Evolutionary conservation across 1,140 invertebrate species (phyloP), one percentile per base, ranked within the genome.

Genomic region (Microvelia longipes): DNA sequence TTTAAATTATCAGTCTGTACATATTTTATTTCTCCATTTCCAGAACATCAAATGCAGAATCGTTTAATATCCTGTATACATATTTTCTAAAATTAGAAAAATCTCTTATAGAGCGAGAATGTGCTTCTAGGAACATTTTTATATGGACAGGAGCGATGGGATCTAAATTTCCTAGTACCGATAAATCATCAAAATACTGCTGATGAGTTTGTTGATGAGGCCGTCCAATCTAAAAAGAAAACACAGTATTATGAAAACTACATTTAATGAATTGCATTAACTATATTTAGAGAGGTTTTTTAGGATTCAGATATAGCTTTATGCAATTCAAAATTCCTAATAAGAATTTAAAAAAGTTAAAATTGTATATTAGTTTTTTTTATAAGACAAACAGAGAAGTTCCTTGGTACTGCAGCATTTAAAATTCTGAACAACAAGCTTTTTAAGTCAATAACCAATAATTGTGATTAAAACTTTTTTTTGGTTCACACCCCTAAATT

Each of bases 71-170:
- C 68, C 74, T 75, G 64, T 75, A 76, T 1, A 68, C 71, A 28
- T 72, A 70, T 61, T 73, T 70, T 27, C 75, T 74, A 66, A 76
- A 76, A 29, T 72, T 67, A 2, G 70, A 68, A 67, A 76, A 76
- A 70, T 76, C 75, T 35, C 67, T 71, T 50, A 73, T 71, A 1
- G 72, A 68, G 25, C 71, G 69, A 1, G 69, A 50, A 15, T 75
- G 71, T 14, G 73, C 73, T 5, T 71, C 70, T 25, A 71, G 68
- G 65, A 72, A 74, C 27, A 76, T 73, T 60, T 74, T 71, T 1
- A 73, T 66, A 19, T 74, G 61, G 0, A 75, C 74, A 15, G 71
- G 73, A 2, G 72, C 71, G 1, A 75, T 67, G 1, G 71, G 70
- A n/a, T 73, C 72, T 2, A 75, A 28, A 19, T 73, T 69, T 14